These are phyloP conservation scores for Muschampia plurimacula DNA, from an alignment of 2,888 invertebrate genomes.

Conservation along the genomic window DNA sequence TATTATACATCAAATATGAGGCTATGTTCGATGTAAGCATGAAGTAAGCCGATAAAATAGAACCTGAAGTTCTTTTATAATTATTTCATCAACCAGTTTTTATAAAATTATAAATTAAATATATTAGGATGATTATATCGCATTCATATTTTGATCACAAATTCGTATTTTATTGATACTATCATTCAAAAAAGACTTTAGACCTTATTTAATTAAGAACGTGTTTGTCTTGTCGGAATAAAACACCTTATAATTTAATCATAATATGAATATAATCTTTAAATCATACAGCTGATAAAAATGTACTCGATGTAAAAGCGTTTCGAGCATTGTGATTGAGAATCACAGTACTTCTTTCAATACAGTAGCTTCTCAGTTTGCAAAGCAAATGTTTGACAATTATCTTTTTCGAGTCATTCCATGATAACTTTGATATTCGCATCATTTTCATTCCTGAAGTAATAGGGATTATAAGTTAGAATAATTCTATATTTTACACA, in stretches of 20 bases:
- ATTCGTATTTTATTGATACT: neutral
- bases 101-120: too few relatives aligned
- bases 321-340: neutral
- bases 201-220: neutral
- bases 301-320: neutral
- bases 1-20: too few relatives aligned
- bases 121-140: too few relatives aligned
- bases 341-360: neutral
- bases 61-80: too few relatives aligned
- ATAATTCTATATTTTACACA: too few relatives aligned
- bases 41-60: too few relatives aligned
- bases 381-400: neutral
- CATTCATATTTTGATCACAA: neutral
- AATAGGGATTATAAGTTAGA: neutral
- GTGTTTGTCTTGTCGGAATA: neutral
- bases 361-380: neutral
- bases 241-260: neutral
- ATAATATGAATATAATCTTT: neutral
- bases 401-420: neutral
- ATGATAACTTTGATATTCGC: constrained; percentile 2
- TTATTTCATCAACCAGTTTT: too few relatives aligned
- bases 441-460: neutral
- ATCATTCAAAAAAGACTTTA: neutral
- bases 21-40: too few relatives aligned
- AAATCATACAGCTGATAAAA: neutral